Conservation (phyloP, 2,797 vertebrate species). For the Myiotriccus ornatus region DNA sequence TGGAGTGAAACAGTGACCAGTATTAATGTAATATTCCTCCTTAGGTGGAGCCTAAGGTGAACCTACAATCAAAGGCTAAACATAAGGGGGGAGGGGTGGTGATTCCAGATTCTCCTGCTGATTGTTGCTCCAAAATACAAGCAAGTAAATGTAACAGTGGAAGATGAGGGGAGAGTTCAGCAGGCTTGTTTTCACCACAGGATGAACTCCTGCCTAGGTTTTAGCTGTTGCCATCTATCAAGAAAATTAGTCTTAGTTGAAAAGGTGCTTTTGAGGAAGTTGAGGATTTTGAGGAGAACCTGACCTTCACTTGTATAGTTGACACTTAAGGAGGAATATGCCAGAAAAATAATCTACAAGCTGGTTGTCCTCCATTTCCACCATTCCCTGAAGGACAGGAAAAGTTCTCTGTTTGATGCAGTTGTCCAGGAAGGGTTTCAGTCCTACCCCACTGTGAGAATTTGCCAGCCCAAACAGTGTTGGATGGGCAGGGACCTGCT, state of each 20-base stretch:
- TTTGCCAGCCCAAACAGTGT: not conserved
- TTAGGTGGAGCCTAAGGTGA: not conserved
- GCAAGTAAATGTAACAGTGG: not conserved
- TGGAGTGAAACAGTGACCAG: not conserved
- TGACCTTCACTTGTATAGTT: not conserved
- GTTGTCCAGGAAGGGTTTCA: not conserved
- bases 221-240: not conserved
- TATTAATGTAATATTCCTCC: not conserved
- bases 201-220: not conserved
- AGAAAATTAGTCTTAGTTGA: not conserved
- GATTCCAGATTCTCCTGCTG: not conserved
- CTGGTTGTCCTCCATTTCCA: not conserved
- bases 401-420: not conserved
- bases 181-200: not conserved
- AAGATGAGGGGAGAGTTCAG: not conserved
- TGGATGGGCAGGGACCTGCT: not conserved
- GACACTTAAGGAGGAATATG: not conserved
- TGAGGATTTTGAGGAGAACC: not conserved
- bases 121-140: not conserved
- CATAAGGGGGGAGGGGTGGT: fast-evolving
- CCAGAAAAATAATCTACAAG: not conserved
- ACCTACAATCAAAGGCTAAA: not conserved
- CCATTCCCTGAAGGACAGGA: not conserved
- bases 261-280: not conserved
- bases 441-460: fast-evolving